A percentile compares a stretch with the other conserved stretches of the same genome.
phyloP scores from a whole-genome alignment of 2,113 vertebrate species.

The Ailurus styani region DNA sequence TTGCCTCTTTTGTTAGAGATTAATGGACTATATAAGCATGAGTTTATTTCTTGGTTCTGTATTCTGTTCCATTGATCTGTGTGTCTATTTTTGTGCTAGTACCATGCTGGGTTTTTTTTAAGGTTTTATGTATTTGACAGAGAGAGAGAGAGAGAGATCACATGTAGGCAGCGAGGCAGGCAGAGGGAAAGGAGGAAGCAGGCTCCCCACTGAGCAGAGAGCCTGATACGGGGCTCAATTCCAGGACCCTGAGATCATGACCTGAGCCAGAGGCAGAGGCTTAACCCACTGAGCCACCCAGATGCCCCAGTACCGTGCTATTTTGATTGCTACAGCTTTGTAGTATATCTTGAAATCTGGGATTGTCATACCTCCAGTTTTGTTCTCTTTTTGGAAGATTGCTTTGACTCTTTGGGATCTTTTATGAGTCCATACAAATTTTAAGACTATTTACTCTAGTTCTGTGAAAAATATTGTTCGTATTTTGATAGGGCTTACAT shows the following conservation, averaged over 20 bases:
- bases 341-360: neutral
- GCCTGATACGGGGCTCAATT: too few relatives aligned
- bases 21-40: neutral
- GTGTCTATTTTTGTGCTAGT: neutral
- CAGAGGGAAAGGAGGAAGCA: too few relatives aligned
- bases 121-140: too few relatives aligned
- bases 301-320: neutral
- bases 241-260: too few relatives aligned
- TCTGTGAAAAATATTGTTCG: neutral
- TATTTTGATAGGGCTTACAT: neutral
- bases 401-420: neutral
- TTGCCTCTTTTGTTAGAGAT: neutral
- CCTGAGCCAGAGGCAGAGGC: too few relatives aligned
- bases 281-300: too few relatives aligned
- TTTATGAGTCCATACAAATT: neutral
- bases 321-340: neutral
- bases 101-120: too few relatives aligned
- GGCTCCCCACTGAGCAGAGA: too few relatives aligned
- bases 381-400: neutral
- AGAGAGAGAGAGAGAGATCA: too few relatives aligned
- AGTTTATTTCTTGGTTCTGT: neutral
- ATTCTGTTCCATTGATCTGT: neutral
- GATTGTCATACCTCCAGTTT: neutral
- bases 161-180: too few relatives aligned
- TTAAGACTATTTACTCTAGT: neutral